Base-by-base conservation (phyloP, 2,113 vertebrate species). In the Hiodon alosoides region DNA sequence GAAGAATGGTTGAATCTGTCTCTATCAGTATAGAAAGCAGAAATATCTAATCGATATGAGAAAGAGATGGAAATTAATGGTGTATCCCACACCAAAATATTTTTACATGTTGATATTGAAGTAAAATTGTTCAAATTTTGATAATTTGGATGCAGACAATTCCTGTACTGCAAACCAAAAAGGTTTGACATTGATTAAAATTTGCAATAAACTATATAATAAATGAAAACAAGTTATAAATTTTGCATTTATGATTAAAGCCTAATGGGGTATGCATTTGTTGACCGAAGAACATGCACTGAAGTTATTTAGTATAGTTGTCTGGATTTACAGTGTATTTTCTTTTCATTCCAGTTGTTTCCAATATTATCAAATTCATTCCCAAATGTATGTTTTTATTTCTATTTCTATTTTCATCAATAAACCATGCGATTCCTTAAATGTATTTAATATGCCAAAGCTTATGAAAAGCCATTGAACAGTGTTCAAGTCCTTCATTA, bases 311-410 rank as follows among this genome's bases (percentile, higher is more conserved):
- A 31, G 31, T 31, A 31, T 31, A 31, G 31, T 31, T 31, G 31
- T 2, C 31, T 31, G 31, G 31, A 31, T 31, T 31, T 31, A 31
- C 31, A 31, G 86, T 89, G 87, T 88, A 87, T 88, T 86, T 84
- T 85, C 87, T 86, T 88, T 83, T 67, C 77, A 78, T 76, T 81
- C 80, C 85, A 31, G 74, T 6, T 48, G 17, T 47, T 66, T 16
- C 47, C 85, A 84, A 73, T 61, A 77, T 75, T 77, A 55, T 84
- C 79, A 84, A 84, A 81, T 83, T 82, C 80, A 75, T 70, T 84
- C 81, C 83, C 84, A 82, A 83, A 31, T 47, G 72, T 79, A 69
- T n/a, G 5, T 81, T 75, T 79, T 79, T 71, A 80, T 73, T 80
- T 84, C 62, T 81, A 62, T 74, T 10, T 72, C n/a, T 48, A 47